Evolutionary conservation across 2,888 invertebrate species (phyloP).

Genomic region (Trypoxylon attenuatum): DNA sequence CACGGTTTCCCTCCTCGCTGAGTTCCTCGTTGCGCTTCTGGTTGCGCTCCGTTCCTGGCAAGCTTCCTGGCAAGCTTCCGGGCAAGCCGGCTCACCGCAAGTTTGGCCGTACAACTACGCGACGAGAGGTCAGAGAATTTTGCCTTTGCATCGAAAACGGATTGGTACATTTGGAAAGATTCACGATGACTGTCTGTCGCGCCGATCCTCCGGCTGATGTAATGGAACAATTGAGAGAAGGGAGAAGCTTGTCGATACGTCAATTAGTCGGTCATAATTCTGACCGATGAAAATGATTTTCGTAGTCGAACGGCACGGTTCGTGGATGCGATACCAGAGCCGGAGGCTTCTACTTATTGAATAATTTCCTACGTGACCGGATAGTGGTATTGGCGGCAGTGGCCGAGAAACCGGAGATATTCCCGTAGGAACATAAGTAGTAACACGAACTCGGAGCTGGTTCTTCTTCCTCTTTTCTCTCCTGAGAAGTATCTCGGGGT

Average conservation of each 20-base stretch:
- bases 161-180: not conserved
- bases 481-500: conserved; percentile 33
- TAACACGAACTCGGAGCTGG: not conserved
- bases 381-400: conserved; percentile 1
- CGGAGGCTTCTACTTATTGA: conserved; percentile 31
- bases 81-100: not conserved
- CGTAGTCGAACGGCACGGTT: not conserved
- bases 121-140: not conserved
- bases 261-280: not conserved
- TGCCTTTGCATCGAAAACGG: not conserved
- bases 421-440: conserved; percentile 16
- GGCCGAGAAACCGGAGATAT: conserved; percentile 23
- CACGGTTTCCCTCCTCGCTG: not conserved
- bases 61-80: not conserved
- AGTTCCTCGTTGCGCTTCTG: not conserved
- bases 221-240: too few relatives aligned
- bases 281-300: not conserved
- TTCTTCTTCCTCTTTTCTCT: conserved; percentile 20
- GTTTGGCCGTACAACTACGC: conserved; percentile 18
- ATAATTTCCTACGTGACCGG: conserved; percentile 45
- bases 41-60: not conserved
- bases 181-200: not conserved
- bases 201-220: too few relatives aligned
- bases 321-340: not conserved
- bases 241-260: too few relatives aligned